A percentile compares a stretch with the other conserved stretches of the same genome.
Conservation (phyloP, 2,888 invertebrate species). For the Cephus rjabovi region DNA sequence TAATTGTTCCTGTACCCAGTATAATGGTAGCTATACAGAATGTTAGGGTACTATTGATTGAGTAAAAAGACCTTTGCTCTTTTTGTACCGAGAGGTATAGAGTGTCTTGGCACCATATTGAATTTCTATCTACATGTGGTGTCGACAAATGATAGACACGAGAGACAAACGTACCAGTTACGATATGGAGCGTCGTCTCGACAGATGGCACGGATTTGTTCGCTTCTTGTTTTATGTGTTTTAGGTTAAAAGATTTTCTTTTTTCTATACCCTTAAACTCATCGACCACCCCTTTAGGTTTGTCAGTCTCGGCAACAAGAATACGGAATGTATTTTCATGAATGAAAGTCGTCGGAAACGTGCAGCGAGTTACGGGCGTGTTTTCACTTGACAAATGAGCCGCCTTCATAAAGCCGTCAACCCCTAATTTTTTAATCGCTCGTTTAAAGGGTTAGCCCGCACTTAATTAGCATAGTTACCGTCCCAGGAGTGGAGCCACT, state of each 20-base stretch:
- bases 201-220: constrained; percentile 46
- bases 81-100: constrained; percentile 41
- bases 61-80: constrained; percentile 36
- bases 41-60: constrained; percentile 9
- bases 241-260: not conserved
- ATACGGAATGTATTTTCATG: not conserved
- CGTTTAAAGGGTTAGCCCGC: constrained; percentile 44
- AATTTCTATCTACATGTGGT: constrained; percentile 58
- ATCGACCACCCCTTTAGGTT: not conserved
- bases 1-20: constrained; percentile 59
- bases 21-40: not conserved
- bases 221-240: not conserved
- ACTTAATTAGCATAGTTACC: constrained; percentile 37
- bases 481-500: constrained; percentile 1
- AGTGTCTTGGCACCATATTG: constrained; percentile 53
- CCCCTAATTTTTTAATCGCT: constrained; percentile 36
- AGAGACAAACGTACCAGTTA: constrained; percentile 32
- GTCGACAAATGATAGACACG: constrained; percentile 42
- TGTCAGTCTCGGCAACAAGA: not conserved
- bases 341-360: constrained; percentile 17
- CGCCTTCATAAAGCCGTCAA: not conserved
- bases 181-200: constrained; percentile 3
- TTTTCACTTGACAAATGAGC: not conserved
- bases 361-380: constrained; percentile 2
- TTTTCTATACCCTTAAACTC: not conserved